Conservation (phyloP, 2,888 invertebrate species). For the Eilema sororculum region DNA sequence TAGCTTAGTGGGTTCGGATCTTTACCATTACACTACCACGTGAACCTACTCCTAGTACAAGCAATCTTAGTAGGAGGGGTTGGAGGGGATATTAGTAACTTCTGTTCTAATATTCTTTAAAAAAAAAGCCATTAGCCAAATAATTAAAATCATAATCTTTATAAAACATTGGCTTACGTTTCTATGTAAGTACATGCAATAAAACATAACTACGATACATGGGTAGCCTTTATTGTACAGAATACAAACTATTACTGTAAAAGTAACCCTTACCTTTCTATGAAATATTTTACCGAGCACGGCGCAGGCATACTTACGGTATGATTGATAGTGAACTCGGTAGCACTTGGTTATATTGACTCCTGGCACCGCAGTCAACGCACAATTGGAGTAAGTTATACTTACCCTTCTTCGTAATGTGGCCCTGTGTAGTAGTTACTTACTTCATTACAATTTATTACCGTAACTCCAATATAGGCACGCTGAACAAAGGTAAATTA, state of each 20-base stretch:
- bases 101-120: too few species aligned
- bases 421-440: background rate
- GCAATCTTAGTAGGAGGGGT: too few species aligned
- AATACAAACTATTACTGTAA: background rate
- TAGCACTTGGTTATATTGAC: background rate
- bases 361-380: constrained; percentile 4
- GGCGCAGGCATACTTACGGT: background rate
- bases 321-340: constrained; percentile 4
- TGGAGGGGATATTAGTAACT: too few species aligned
- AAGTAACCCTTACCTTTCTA: constrained; percentile 1
- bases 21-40: too few species aligned
- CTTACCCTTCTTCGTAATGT: background rate
- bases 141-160: background rate
- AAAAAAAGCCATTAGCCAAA: too few species aligned
- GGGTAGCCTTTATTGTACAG: background rate
- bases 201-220: too few species aligned
- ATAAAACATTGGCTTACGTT: background rate
- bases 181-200: too few species aligned
- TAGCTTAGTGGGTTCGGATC: too few species aligned
- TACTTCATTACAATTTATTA: constrained; percentile 1
- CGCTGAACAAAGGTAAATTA: background rate
- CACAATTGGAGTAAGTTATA: background rate
- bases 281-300: background rate
- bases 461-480: background rate
- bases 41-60: too few species aligned